Evolutionary conservation across 1,140 invertebrate genomes (phyloP), one percentile per base, ranked within the genome.

Genomic region (Phymorhynchus buccinoides): DNA sequence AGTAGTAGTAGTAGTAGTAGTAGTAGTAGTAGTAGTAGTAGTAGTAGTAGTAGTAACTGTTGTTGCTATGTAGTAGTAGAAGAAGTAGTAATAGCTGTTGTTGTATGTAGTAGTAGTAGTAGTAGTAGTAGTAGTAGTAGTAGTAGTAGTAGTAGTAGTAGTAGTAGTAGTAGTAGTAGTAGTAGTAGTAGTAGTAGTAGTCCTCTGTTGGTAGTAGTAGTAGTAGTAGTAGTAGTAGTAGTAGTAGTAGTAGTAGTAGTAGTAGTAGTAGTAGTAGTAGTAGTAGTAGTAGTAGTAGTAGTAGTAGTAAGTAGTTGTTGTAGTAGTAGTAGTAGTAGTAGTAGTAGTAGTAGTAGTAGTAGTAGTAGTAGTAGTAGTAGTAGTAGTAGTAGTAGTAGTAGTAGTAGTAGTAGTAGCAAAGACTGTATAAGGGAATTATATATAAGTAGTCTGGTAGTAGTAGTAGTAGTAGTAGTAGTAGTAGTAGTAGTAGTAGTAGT

Each of bases 231-330:
- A 27, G 1, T 80, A 30, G 42, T 3, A 2, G 16, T 44, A 37
- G 39, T 80, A 16, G 16, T 14, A 80, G 37, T 42, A 44, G 9
- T 9, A 80, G 79, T 80, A 80, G 79, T 80, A 14, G 42, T 80
- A 80, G 79, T 48, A 62, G 79, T 41, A 52, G 79, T 80, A 14
- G 79, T 41, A 62, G 79, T 81, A 81, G 80, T 56, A 56, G 80
- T 1, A 22, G n/a, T 39, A 81, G 80, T 48, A 81, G 80, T 14
- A 81, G 80, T 56, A 81, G 42, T 78, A 18, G 3, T 78, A 0
- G 75, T 78, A 6, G 75, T n/a, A n/a, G n/a, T n/a, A n/a, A n/a
- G n/a, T n/a, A n/a, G n/a, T n/a, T n/a, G n/a, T n/a, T n/a, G n/a
- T 78, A 6, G 75, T 4, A 78, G 3, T 78, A 78, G 75, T 16